Evolutionary conservation across 2,113 vertebrate species (phyloP).

Genomic region (Tympanuchus pallidicinctus): DNA sequence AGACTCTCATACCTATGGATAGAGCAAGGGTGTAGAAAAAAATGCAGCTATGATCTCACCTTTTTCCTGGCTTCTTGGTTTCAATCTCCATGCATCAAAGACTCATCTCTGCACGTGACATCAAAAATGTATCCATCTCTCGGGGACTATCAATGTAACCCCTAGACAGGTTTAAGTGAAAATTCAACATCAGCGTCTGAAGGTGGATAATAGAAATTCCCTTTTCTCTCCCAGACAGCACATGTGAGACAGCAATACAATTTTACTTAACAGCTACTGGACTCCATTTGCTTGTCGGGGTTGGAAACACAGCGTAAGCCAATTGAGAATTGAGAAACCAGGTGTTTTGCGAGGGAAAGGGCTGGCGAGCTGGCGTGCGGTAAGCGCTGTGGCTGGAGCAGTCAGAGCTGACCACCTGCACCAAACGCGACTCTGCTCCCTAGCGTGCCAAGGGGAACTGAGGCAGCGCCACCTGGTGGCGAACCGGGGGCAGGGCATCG

Average conservation of each 20-base stretch:
- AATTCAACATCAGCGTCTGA: not conserved
- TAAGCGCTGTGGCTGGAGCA: not conserved
- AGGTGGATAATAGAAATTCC: not conserved
- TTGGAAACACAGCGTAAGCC: accelerated
- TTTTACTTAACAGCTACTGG: not conserved
- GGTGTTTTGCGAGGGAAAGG: not conserved
- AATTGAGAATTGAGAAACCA: not conserved
- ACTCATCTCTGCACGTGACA: accelerated
- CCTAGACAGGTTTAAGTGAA: not conserved
- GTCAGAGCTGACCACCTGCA: not conserved
- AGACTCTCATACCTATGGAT: accelerated
- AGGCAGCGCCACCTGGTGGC: not conserved
- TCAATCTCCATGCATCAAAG: accelerated
- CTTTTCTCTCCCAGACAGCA: not conserved
- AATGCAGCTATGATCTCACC: not conserved
- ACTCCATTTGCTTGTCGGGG: not conserved
- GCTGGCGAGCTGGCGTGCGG: not conserved
- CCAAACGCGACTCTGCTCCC: no score
- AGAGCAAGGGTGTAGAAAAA: not conserved
- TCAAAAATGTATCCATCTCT: not conserved
- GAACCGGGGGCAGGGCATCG: accelerated
- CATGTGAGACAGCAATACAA: not conserved
- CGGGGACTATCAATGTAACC: accelerated
- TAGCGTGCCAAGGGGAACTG: not conserved
- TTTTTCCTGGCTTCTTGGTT: accelerated